Conservation (phyloP, 2,797 vertebrate genomes). For the Dallia pectoralis region DNA sequence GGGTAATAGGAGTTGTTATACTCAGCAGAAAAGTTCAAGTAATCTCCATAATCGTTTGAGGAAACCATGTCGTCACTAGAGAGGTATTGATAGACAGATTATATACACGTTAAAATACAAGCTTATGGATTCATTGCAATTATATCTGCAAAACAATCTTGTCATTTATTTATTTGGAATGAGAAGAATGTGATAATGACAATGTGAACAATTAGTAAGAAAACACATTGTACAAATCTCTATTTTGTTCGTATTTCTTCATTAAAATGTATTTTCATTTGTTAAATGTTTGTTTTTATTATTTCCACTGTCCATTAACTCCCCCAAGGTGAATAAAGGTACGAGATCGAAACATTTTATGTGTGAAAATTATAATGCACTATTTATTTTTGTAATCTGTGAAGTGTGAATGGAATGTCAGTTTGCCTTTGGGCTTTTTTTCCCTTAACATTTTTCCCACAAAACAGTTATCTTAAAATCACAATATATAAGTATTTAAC, state of each 20-base stretch:
- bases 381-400: too few relatives aligned
- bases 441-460: not conserved
- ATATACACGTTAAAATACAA: not conserved
- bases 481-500: not conserved
- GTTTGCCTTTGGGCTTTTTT: too few relatives aligned
- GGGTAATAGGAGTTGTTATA: not conserved
- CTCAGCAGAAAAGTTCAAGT: not conserved
- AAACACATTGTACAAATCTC: too few relatives aligned
- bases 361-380: too few relatives aligned
- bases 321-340: too few relatives aligned
- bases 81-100: constrained; percentile 1
- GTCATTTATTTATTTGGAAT: not conserved
- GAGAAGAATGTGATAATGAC: not conserved
- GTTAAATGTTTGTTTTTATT: too few relatives aligned
- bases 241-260: too few relatives aligned
- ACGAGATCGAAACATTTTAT: too few relatives aligned
- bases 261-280: too few relatives aligned
- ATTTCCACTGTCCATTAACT: too few relatives aligned
- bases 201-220: too few relatives aligned
- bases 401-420: too few relatives aligned
- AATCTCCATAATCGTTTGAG: not conserved
- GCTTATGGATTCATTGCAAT: not conserved
- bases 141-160: not conserved
- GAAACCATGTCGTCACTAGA: not conserved
- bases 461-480: not conserved